These are phyloP conservation scores for Erannis defoliaria DNA, from an alignment of 2,888 invertebrate species.

Conservation along the genomic window DNA sequence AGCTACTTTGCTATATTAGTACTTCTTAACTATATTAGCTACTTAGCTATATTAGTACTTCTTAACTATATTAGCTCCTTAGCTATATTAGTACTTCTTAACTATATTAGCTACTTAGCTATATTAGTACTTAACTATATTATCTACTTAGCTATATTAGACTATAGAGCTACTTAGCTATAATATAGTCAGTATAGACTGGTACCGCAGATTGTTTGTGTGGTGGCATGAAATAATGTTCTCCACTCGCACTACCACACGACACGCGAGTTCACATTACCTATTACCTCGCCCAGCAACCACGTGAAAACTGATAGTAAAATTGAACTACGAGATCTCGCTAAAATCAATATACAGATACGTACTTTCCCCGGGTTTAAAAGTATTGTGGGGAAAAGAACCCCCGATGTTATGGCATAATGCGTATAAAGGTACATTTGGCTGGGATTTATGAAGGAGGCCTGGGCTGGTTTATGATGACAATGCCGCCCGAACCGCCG, in stretches of 20 bases:
- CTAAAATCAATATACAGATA: conserved; percentile 49
- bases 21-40: too few species aligned
- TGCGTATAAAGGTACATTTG: conserved; percentile 84
- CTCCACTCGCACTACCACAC: background rate
- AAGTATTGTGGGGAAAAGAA: conserved; percentile 71
- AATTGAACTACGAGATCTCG: conserved; percentile 25
- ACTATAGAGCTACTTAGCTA: too few species aligned
- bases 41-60: too few species aligned
- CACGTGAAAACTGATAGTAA: conserved; percentile 18
- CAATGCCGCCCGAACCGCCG: conserved; percentile 77
- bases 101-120: too few species aligned
- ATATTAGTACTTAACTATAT: too few species aligned
- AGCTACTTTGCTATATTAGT: too few species aligned
- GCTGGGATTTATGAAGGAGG: conserved; percentile 83
- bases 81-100: too few species aligned
- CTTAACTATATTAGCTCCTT: too few species aligned
- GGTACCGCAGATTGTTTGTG: background rate
- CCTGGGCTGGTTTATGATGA: conserved; percentile 84
- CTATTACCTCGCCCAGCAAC: background rate
- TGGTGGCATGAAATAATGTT: background rate
- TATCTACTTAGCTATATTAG: too few species aligned
- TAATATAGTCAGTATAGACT: too few species aligned
- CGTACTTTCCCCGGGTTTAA: conserved; percentile 72
- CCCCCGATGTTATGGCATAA: conserved; percentile 79
- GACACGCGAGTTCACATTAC: background rate